Conservation (phyloP, 2,888 invertebrate species). For the Acanthosoma haemorrhoidale region DNA sequence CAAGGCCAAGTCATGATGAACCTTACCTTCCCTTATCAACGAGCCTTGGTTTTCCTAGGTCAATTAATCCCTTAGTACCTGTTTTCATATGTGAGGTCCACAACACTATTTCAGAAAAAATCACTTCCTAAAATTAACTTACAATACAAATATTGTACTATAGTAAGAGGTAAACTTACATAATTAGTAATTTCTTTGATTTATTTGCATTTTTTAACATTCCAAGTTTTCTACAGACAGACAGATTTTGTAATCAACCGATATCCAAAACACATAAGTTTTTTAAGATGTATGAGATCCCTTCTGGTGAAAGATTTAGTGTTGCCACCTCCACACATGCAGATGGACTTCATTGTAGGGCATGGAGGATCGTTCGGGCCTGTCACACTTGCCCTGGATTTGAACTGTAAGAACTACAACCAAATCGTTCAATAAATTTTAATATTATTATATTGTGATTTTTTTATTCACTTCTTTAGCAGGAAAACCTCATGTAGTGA, state of each 20-base stretch:
- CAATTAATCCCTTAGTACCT: no score
- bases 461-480: slow-evolving; percentile 25
- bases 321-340: slow-evolving; percentile 16
- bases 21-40: no score
- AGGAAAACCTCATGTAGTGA: slow-evolving; percentile 29
- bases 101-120: no score
- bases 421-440: not conserved
- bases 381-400: slow-evolving; percentile 46
- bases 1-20: no score
- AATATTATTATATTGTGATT: no score
- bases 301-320: slow-evolving; percentile 3
- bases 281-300: not conserved
- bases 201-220: not conserved
- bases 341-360: slow-evolving; percentile 29
- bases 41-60: no score
- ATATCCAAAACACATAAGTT: not conserved
- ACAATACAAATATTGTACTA: no score
- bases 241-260: not conserved
- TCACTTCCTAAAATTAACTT: no score
- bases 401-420: slow-evolving; percentile 40
- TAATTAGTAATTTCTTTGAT: not conserved
- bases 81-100: no score
- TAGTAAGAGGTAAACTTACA: no score
- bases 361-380: slow-evolving; percentile 46
- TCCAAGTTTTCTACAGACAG: not conserved